These are phyloP conservation scores for Heliocidaris tuberculata DNA, from an alignment of 35 echinoderm and acorn worm genomes.

Conservation along the genomic window DNA sequence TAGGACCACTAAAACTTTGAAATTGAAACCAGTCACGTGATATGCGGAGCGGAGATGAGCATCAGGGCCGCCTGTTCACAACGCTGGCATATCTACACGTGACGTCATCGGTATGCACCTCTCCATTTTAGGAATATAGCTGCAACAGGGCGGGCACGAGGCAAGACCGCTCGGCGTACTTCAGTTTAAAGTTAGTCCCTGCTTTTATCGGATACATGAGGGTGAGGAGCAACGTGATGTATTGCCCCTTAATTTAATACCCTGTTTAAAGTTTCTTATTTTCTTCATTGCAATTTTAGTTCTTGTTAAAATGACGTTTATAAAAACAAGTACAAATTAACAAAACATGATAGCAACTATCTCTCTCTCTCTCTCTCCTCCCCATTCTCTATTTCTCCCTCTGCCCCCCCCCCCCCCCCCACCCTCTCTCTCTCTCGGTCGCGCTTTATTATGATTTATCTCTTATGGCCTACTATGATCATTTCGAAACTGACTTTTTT, in stretches of 20 bases:
- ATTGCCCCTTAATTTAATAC: background rate
- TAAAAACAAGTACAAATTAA: too few species aligned
- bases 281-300: background rate
- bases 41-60: background rate
- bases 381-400: too few species aligned
- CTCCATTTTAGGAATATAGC: conserved; percentile 36
- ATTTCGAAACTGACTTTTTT: too few species aligned
- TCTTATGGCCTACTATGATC: too few species aligned
- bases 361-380: too few species aligned
- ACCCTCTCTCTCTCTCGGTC: too few species aligned
- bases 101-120: conserved; percentile 27
- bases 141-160: background rate
- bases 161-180: background rate
- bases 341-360: too few species aligned
- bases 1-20: background rate
- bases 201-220: background rate
- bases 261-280: background rate
- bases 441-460: too few species aligned
- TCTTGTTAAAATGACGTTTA: background rate
- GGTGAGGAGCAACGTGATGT: background rate
- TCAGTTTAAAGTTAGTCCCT: background rate
- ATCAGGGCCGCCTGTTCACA: background rate
- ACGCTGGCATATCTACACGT: conserved; percentile 24
- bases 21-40: conserved; percentile 8
- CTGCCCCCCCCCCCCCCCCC: too few species aligned